Evolutionary conservation across 2,797 vertebrate species (phyloP).

Genomic region (Columba guinea): DNA sequence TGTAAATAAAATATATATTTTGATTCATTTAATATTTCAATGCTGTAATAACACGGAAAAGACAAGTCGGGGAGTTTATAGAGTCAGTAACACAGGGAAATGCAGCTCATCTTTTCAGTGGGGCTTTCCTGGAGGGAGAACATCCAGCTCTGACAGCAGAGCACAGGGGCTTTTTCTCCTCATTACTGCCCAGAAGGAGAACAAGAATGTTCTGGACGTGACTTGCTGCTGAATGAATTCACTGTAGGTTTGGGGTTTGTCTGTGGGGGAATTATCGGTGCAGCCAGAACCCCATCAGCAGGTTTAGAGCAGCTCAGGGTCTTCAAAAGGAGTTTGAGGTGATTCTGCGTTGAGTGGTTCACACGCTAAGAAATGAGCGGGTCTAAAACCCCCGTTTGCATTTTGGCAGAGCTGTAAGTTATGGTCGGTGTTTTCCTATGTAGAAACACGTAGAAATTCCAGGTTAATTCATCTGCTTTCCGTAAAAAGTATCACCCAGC

Average conservation of each 20-base stretch:
- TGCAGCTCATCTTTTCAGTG: background rate
- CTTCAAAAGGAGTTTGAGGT: background rate
- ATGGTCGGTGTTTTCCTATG: background rate
- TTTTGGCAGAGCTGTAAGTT: background rate
- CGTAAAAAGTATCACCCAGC: background rate
- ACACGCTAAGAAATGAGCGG: background rate
- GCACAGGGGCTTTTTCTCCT: background rate
- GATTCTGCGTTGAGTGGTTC: accelerated
- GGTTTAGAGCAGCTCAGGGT: background rate
- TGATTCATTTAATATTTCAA: background rate
- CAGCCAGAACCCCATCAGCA: background rate
- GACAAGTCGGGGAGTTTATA: background rate
- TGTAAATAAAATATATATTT: slow-evolving; percentile 30
- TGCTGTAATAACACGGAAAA: background rate
- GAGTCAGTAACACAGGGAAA: background rate
- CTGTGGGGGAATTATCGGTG: background rate
- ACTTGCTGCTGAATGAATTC: slow-evolving; percentile 9
- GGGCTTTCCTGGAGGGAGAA: background rate
- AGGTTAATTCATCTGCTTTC: background rate
- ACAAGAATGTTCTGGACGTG: background rate
- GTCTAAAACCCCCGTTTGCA: background rate
- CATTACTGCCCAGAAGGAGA: background rate
- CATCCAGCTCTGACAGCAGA: background rate
- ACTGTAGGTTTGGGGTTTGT: background rate
- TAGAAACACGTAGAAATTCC: background rate